These are phyloP conservation scores for Mamestra configurata DNA, from an alignment of 1,140 invertebrate species.

Conservation along the genomic window DNA sequence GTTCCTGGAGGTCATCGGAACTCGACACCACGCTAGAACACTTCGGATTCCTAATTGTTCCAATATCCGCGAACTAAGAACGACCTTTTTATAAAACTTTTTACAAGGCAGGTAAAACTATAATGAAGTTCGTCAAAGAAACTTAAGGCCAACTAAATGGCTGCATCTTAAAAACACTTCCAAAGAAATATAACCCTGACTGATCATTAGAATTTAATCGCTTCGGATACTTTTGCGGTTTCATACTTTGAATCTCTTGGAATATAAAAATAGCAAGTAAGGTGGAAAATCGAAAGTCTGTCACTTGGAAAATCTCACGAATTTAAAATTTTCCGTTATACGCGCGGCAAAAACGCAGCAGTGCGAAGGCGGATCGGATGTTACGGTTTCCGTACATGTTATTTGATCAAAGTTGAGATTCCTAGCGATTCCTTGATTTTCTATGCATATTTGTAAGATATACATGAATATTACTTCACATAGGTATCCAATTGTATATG, in stretches of 20 bases:
- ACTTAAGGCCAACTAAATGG: not conserved
- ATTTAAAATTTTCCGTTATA: conserved; percentile 50
- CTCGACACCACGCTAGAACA: not conserved
- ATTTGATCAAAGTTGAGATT: conserved; percentile 24
- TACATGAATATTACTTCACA: not conserved
- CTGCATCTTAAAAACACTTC: not conserved
- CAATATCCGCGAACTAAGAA: conserved; percentile 33
- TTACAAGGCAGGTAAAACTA: conserved; percentile 16
- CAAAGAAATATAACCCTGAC: conserved; percentile 18
- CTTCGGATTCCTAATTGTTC: conserved; percentile 23
- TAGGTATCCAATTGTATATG: too few relatives aligned
- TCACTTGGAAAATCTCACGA: conserved; percentile 44
- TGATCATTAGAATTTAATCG: conserved; percentile 13
- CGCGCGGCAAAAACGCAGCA: conserved; percentile 27
- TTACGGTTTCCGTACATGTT: not conserved
- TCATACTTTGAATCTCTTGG: conserved; percentile 12
- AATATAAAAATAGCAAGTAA: conserved; percentile 47
- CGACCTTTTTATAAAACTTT: conserved; percentile 14
- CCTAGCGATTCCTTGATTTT: not conserved
- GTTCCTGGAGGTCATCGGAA: conserved; percentile 41
- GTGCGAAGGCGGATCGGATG: not conserved
- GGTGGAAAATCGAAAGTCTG: conserved; percentile 48
- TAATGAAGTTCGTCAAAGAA: conserved; percentile 18
- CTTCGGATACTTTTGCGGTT: conserved; percentile 4
- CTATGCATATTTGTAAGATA: not conserved